Evolutionary conservation across 1,140 invertebrate genomes (phyloP).

Genomic region (Neodiprion pinetum): DNA sequence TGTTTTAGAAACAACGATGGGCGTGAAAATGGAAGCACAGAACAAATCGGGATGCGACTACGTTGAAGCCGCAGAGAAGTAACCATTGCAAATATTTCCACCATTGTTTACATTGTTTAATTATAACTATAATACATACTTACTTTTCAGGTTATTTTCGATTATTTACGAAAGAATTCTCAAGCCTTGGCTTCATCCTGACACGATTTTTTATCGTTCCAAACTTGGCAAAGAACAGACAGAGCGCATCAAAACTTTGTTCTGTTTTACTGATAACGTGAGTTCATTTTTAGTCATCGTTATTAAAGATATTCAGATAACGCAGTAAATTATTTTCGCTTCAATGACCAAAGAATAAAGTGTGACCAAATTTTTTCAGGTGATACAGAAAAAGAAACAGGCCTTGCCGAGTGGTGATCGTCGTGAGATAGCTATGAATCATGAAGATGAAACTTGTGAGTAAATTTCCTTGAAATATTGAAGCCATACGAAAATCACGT

Average conservation of each 20-base stretch:
- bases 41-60: conserved; percentile 73
- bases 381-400: background rate
- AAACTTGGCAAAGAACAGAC: background rate
- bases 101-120: too few species aligned
- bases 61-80: conserved; percentile 74
- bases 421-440: background rate
- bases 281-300: background rate
- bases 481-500: background rate
- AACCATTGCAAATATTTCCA: conserved; percentile 13
- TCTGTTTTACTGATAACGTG: background rate
- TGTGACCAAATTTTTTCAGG: background rate
- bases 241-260: background rate
- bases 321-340: background rate
- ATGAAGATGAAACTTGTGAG: background rate
- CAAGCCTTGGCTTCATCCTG: background rate
- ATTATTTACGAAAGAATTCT: background rate
- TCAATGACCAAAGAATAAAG: background rate
- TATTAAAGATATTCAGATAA: background rate
- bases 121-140: too few species aligned
- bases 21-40: conserved; percentile 74
- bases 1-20: conserved; percentile 84
- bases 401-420: background rate
- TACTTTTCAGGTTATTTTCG: background rate
- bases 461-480: background rate
- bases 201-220: background rate